Evolutionary conservation across 2,113 vertebrate species (phyloP).

Genomic region (Neofelis nebulosa): DNA sequence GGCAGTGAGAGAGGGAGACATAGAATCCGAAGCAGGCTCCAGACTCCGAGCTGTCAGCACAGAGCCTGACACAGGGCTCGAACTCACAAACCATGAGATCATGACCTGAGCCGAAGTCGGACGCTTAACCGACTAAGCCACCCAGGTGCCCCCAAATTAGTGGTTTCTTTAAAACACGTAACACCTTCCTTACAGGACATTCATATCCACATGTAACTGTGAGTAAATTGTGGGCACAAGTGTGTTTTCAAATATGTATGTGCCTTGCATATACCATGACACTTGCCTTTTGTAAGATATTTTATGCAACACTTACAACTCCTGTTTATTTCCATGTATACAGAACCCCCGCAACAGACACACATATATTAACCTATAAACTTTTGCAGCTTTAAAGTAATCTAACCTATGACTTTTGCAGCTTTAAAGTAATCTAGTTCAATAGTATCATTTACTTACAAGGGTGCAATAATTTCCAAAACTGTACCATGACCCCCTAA

Average conservation of each 20-base stretch:
- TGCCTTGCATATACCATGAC: neutral
- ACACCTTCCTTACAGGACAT: neutral
- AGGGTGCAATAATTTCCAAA: neutral
- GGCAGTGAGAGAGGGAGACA: too few species aligned
- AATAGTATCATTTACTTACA: neutral
- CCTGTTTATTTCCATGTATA: neutral
- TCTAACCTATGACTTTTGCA: neutral
- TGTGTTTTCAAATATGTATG: neutral
- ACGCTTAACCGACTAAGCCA: too few species aligned
- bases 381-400: neutral
- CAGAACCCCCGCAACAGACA: neutral
- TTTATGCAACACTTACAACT: neutral
- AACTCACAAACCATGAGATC: too few species aligned
- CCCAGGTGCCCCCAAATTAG: too few species aligned
- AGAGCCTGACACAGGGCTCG: rapidly evolving
- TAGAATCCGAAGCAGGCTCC: too few species aligned
- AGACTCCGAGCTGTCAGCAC: too few species aligned
- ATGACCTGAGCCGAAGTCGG: too few species aligned
- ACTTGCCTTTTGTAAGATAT: neutral
- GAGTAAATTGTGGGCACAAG: neutral
- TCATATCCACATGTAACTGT: neutral
- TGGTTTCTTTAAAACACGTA: neutral
- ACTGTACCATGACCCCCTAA: neutral
- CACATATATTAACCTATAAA: neutral
- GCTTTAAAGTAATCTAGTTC: neutral